Conservation (phyloP, 2,888 invertebrate species). For the Lasioglossum malachurum region DNA sequence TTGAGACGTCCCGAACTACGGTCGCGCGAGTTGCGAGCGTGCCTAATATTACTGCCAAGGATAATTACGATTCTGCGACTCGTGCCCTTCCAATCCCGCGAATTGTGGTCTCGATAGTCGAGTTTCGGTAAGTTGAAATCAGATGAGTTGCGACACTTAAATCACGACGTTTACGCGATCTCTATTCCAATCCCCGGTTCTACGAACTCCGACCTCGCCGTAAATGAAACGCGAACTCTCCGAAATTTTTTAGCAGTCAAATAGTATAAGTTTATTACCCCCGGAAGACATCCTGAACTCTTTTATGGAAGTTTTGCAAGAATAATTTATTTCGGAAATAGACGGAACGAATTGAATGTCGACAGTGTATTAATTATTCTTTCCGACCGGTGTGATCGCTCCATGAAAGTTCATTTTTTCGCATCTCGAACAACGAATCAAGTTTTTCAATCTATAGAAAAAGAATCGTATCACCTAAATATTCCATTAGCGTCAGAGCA, state of each 20-base stretch:
- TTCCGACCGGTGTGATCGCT: background rate
- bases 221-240: background rate
- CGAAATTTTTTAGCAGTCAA: background rate
- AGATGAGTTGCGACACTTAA: slow-evolving; percentile 27
- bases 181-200: background rate
- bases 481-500: background rate
- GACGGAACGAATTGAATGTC: background rate
- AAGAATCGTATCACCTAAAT: background rate
- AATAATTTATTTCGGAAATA: background rate
- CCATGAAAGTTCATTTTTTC: background rate
- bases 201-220: background rate
- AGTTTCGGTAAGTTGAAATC: slow-evolving; percentile 32
- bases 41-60: slow-evolving; percentile 20
- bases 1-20: slow-evolving; percentile 6
- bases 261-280: background rate
- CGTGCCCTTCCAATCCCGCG: slow-evolving; percentile 26
- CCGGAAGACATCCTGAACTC: background rate
- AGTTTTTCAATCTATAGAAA: background rate
- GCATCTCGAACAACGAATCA: background rate
- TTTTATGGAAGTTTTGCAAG: background rate
- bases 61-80: slow-evolving; percentile 43
- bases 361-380: background rate
- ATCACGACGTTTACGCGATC: background rate
- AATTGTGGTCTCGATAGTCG: slow-evolving; percentile 32
- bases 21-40: slow-evolving; percentile 15